Evolutionary conservation across 2,113 vertebrate species (phyloP).

Genomic region (Pollimyrus isidori): DNA sequence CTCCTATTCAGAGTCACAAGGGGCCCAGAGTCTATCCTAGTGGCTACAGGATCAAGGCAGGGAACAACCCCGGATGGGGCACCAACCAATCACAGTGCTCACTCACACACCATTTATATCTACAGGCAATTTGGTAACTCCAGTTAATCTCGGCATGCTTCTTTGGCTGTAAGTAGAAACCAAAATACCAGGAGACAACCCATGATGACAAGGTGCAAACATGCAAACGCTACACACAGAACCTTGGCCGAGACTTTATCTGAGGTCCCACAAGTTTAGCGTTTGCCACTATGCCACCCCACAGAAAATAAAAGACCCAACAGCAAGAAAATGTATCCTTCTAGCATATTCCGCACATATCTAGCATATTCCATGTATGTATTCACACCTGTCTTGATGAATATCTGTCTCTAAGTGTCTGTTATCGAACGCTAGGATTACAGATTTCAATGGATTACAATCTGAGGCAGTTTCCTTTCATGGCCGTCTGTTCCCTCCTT

Average conservation of each 20-base stretch:
- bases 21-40: not conserved
- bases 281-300: not conserved
- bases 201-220: not conserved
- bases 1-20: not conserved
- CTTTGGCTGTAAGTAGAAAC: not conserved
- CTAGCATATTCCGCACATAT: not conserved
- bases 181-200: not conserved
- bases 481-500: not conserved
- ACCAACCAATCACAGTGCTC: not conserved
- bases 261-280: not conserved
- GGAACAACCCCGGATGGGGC: not conserved
- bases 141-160: not conserved
- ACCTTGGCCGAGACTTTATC: not conserved
- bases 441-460: not conserved
- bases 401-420: not conserved
- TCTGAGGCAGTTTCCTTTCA: not conserved
- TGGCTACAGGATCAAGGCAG: not conserved
- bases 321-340: not conserved
- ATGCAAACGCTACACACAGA: not conserved
- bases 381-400: not conserved
- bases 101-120: not conserved
- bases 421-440: not conserved
- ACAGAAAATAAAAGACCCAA: not conserved
- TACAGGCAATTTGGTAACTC: not conserved
- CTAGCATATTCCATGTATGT: not conserved